phyloP scores from a whole-genome alignment of 2,113 vertebrate genomes.

The Accipiter virgatus region DNA sequence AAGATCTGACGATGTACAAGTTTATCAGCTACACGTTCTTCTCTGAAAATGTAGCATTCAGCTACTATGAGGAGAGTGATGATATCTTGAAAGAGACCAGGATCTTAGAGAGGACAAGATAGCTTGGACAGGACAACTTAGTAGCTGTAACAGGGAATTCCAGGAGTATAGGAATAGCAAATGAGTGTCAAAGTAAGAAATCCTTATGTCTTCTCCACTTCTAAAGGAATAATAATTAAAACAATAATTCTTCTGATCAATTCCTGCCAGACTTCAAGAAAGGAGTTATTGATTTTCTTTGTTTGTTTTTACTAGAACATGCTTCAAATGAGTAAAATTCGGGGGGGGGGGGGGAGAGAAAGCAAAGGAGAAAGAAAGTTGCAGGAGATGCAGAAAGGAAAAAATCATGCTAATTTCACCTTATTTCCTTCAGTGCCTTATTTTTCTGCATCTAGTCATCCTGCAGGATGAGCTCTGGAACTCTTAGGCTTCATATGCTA shows the following conservation, averaged over 20 bases:
- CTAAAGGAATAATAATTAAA: background rate
- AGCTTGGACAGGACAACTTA: background rate
- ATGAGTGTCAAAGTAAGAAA: background rate
- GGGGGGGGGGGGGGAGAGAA: background rate
- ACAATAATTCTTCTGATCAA: background rate
- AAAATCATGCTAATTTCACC: background rate
- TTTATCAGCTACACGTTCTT: background rate
- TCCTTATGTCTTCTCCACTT: background rate
- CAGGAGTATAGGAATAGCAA: background rate
- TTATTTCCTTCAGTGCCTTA: background rate
- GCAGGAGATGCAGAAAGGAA: background rate
- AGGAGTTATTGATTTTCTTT: background rate
- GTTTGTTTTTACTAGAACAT: background rate
- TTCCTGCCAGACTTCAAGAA: background rate
- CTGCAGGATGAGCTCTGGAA: background rate
- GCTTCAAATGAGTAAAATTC: background rate
- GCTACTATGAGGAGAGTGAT: background rate
- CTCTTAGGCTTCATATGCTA: background rate
- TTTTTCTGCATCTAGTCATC: background rate
- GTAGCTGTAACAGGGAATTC: background rate
- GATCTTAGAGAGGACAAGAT: background rate
- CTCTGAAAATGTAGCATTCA: background rate
- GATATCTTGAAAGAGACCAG: background rate
- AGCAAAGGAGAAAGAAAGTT: background rate
- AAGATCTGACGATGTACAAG: background rate